Evolutionary conservation across 2,113 vertebrate species (phyloP).

Genomic region (Cyprinodon variegatus): DNA sequence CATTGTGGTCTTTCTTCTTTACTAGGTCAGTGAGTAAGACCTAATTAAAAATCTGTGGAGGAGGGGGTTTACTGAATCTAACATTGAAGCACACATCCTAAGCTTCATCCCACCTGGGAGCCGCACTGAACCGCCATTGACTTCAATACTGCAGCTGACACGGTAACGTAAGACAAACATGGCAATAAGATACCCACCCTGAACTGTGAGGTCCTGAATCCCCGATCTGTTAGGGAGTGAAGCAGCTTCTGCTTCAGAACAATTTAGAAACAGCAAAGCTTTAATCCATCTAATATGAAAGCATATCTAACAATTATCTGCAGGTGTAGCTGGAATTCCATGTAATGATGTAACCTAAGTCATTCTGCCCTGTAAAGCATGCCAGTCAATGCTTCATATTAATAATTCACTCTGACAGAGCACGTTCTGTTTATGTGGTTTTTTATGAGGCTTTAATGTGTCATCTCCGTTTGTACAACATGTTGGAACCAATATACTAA

Average conservation of each 20-base stretch:
- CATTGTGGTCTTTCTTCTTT: constrained; percentile 20
- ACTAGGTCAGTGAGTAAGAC: constrained; percentile 55
- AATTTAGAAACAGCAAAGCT: not conserved
- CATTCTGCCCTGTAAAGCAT: constrained; percentile 36
- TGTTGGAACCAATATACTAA: constrained; percentile 7
- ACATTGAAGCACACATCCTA: constrained; percentile 23
- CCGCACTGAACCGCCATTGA: constrained; percentile 36
- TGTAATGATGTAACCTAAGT: constrained; percentile 7
- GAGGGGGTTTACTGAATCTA: constrained; percentile 16
- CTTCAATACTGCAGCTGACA: constrained; percentile 8
- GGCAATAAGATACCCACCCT: not conserved
- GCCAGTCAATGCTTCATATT: constrained; percentile 44
- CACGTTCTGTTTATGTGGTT: constrained; percentile 26
- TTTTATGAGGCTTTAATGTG: constrained; percentile 42
- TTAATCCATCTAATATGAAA: constrained; percentile 7
- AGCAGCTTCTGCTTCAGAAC: not conserved
- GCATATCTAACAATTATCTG: constrained; percentile 5
- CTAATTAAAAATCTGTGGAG: constrained; percentile 40
- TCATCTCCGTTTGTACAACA: constrained; percentile 29
- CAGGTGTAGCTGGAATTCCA: not conserved
- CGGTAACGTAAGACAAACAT: not conserved
- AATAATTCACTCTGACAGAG: constrained; percentile 41
- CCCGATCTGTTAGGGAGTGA: not conserved
- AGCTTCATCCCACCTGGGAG: constrained; percentile 52
- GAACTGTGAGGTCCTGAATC: not conserved